Evolutionary conservation across 2,888 invertebrate genomes (phyloP).

Genomic region (Drosophila merina): DNA sequence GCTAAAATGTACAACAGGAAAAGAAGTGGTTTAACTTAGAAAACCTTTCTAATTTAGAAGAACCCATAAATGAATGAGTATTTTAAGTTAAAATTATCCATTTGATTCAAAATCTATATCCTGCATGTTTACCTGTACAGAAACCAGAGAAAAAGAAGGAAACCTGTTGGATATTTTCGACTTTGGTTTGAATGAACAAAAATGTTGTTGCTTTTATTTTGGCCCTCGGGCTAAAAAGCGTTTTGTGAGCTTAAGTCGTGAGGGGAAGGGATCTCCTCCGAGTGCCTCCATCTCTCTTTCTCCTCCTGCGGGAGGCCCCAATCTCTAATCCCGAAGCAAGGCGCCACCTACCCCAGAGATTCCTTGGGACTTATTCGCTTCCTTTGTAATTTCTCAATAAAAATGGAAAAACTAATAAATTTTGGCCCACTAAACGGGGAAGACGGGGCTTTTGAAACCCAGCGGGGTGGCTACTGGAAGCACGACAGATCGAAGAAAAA

Average conservation of each 20-base stretch:
- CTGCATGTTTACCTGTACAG: conserved; percentile 10
- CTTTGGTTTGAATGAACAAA: conserved; percentile 74
- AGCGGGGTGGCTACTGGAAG: conserved; percentile 58
- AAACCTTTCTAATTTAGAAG: too few relatives aligned
- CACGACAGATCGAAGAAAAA: conserved; percentile 41
- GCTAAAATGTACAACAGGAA: background rate
- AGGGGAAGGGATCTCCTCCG: conserved; percentile 38
- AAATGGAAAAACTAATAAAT: conserved; percentile 48
- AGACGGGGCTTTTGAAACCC: conserved; percentile 24
- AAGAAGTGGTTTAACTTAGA: background rate
- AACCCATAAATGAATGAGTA: too few relatives aligned
- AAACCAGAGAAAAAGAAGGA: conserved; percentile 21
- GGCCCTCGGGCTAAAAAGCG: conserved; percentile 69
- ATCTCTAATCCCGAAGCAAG: conserved; percentile 33
- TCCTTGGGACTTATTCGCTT: conserved; percentile 31
- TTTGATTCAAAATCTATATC: background rate
- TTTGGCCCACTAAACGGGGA: conserved; percentile 21
- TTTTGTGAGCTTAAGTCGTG: conserved; percentile 75
- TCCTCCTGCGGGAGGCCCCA: conserved; percentile 2
- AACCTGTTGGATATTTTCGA: conserved; percentile 64
- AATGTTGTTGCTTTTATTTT: conserved; percentile 32
- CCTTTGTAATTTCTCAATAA: conserved; percentile 52
- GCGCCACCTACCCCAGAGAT: conserved; percentile 44
- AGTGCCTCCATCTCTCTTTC: conserved; percentile 14
- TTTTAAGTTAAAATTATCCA: too few relatives aligned